Evolutionary conservation across 2,113 vertebrate genomes (phyloP).

Genomic region (Aptenodytes forsteri): DNA sequence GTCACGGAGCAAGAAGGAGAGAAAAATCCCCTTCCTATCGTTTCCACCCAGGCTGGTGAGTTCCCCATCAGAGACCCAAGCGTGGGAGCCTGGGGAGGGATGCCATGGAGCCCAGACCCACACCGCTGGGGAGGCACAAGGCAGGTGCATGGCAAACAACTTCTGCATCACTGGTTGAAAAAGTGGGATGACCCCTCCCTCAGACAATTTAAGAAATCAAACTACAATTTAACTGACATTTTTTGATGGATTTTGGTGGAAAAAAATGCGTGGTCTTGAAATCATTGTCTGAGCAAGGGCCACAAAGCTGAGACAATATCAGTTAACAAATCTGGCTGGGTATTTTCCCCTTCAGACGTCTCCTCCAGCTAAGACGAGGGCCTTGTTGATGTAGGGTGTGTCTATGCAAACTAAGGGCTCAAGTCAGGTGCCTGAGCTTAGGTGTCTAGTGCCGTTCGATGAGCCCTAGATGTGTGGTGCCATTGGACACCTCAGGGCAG

Average conservation of each 20-base stretch:
- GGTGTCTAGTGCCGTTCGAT: not conserved
- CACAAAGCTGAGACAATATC: not conserved
- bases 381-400: not conserved
- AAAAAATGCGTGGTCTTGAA: not conserved
- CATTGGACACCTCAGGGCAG: not conserved
- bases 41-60: not conserved
- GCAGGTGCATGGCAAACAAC: not conserved
- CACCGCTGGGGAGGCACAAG: not conserved
- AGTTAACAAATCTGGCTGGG: not conserved
- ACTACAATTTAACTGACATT: not conserved
- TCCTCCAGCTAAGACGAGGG: not conserved
- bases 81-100: not conserved
- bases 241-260: not conserved
- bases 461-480: not conserved
- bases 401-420: not conserved
- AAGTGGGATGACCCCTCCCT: not conserved
- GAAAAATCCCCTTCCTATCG: not conserved
- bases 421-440: not conserved
- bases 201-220: not conserved
- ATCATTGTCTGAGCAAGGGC: not conserved
- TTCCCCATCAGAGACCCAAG: rapidly evolving
- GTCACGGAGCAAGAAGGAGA: not conserved
- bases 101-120: rapidly evolving
- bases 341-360: not conserved
- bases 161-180: not conserved